Evolutionary conservation across 1,140 invertebrate genomes (phyloP).

Genomic region (Cyphomyrmex costatus): DNA sequence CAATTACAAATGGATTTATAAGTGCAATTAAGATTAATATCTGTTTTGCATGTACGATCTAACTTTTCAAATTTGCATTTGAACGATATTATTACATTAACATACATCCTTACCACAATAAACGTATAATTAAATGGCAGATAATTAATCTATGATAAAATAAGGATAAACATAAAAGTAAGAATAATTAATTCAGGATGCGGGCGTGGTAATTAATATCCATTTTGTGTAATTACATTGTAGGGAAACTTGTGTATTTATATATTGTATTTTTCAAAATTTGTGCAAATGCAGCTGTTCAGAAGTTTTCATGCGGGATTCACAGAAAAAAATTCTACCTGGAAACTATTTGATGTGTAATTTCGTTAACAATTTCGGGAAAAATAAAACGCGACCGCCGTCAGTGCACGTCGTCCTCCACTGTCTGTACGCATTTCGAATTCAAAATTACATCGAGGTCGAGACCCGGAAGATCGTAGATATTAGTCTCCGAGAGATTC

Average conservation of each 20-base stretch:
- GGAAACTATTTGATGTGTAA: slow-evolving; percentile 44
- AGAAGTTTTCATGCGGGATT: neutral
- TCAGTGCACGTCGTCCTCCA: slow-evolving; percentile 39
- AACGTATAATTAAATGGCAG: neutral
- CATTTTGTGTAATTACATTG: neutral
- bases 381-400: slow-evolving; percentile 15
- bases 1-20: neutral
- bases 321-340: slow-evolving; percentile 5
- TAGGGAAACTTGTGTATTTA: neutral
- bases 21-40: slow-evolving; percentile 2
- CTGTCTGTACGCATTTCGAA: slow-evolving; percentile 61
- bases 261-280: neutral
- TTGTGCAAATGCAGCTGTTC: neutral
- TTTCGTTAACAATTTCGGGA: slow-evolving; percentile 54
- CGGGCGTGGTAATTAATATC: slow-evolving; percentile 12
- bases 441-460: slow-evolving; percentile 66
- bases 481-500: slow-evolving; percentile 64
- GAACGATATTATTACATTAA: neutral
- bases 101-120: neutral
- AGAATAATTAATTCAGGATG: slow-evolving; percentile 13
- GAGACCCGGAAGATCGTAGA: slow-evolving; percentile 71
- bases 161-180: neutral
- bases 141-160: neutral
- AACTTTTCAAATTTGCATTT: slow-evolving; percentile 18
- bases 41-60: neutral